These are phyloP conservation scores for Petaurus breviceps DNA, from an alignment of 2,113 vertebrate species.

Conservation along the genomic window DNA sequence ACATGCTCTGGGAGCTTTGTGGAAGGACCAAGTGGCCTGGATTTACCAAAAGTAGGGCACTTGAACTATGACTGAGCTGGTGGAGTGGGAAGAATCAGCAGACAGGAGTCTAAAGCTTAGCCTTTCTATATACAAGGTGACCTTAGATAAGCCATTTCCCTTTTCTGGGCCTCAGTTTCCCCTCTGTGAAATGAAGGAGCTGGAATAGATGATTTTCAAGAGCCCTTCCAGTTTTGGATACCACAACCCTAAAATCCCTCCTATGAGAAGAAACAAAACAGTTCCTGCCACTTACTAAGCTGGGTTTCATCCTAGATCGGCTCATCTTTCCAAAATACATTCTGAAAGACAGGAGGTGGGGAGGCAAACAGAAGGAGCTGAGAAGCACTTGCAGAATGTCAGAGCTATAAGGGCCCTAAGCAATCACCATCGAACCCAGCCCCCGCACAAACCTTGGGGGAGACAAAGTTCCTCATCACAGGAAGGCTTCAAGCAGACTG, in stretches of 20 bases:
- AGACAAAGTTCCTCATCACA: neutral
- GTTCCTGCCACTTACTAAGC: neutral
- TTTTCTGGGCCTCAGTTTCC: neutral
- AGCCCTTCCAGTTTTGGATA: neutral
- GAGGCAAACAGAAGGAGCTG: neutral
- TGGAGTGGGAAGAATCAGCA: neutral
- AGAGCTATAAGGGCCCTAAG: neutral
- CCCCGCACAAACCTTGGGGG: neutral
- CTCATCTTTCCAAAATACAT: neutral
- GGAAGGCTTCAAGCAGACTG: neutral
- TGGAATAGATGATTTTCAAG: neutral
- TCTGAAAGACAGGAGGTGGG: neutral
- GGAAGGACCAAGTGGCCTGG: neutral
- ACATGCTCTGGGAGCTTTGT: neutral
- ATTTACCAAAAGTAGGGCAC: neutral
- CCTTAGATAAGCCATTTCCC: neutral
- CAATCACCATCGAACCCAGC: neutral
- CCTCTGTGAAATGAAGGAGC: neutral
- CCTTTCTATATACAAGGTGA: neutral
- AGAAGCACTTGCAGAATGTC: neutral
- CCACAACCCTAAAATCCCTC: neutral
- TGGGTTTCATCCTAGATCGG: neutral
- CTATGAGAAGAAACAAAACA: neutral
- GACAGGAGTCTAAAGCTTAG: neutral
- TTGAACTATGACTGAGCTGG: neutral